phyloP scores from a whole-genome alignment of 1,140 invertebrate genomes.

The Pseudomyrmex cubaensis region DNA sequence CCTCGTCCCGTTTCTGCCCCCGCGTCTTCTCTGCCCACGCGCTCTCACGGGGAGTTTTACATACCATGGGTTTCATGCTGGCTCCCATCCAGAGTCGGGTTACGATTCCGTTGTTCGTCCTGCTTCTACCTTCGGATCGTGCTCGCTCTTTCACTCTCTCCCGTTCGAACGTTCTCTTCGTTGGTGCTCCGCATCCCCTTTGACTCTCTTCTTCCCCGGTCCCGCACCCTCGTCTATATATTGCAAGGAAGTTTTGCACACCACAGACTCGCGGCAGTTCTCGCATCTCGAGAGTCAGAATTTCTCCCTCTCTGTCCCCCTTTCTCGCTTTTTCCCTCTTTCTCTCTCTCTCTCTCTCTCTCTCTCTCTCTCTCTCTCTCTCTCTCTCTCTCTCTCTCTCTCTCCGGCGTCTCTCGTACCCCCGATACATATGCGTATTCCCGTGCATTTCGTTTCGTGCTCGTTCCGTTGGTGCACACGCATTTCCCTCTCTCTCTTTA shows the following conservation, averaged over 20 bases:
- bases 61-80: constrained; percentile 78
- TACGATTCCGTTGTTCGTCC: constrained; percentile 74
- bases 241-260: constrained; percentile 74
- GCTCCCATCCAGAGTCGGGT: constrained; percentile 77
- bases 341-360: constrained; percentile 11
- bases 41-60: constrained; percentile 76
- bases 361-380: too few relatives aligned
- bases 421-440: constrained; percentile 74
- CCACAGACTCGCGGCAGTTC: constrained; percentile 70
- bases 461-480: constrained; percentile 62
- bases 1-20: constrained; percentile 50
- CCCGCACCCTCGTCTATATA: constrained; percentile 55
- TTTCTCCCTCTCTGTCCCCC: constrained; percentile 43
- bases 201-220: not conserved
- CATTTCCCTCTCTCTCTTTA: not conserved
- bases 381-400: constrained; percentile 49
- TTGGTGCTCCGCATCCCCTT: constrained; percentile 49
- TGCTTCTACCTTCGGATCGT: constrained; percentile 37
- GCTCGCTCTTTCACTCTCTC: constrained; percentile 33
- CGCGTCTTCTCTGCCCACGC: constrained; percentile 20
- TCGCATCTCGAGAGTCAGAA: constrained; percentile 74
- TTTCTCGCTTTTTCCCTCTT: constrained; percentile 24
- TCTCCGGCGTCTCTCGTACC: constrained; percentile 64
- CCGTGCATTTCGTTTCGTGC: constrained; percentile 70
- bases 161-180: constrained; percentile 42